Evolutionary conservation across 2,888 invertebrate species (phyloP).

Genomic region (Caenorhabditis doughertyi): DNA sequence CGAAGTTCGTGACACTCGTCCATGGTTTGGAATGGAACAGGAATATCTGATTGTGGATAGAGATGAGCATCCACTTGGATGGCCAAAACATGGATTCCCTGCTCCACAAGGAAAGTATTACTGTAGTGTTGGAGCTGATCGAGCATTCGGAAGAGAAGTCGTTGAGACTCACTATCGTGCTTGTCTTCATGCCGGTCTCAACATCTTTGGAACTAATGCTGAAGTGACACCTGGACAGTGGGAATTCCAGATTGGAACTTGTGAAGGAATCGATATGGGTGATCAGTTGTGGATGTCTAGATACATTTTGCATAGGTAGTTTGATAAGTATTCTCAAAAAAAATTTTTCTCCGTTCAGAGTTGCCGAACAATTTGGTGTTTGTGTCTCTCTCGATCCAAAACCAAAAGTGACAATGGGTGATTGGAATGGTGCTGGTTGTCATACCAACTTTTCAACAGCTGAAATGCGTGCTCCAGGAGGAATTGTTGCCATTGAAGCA

Average conservation of each 20-base stretch:
- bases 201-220: slow-evolving; percentile 93
- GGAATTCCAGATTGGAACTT: slow-evolving; percentile 84
- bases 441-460: slow-evolving; percentile 96
- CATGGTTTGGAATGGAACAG: slow-evolving; percentile 85
- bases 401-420: slow-evolving; percentile 83
- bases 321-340: neutral
- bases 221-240: slow-evolving; percentile 77
- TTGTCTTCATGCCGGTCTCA: slow-evolving; percentile 94
- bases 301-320: slow-evolving; percentile 83
- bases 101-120: slow-evolving; percentile 87
- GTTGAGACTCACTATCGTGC: slow-evolving; percentile 96
- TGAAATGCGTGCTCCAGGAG: slow-evolving; percentile 87
- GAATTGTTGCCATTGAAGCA: slow-evolving; percentile 70
- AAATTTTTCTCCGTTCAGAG: slow-evolving; percentile 66
- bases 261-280: slow-evolving; percentile 84
- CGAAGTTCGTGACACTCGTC: slow-evolving; percentile 80
- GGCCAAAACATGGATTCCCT: slow-evolving; percentile 82
- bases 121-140: slow-evolving; percentile 96
- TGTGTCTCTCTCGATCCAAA: slow-evolving; percentile 84
- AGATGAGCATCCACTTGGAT: slow-evolving; percentile 81
- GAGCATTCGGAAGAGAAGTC: slow-evolving; percentile 94
- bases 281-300: slow-evolving; percentile 85
- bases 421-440: slow-evolving; percentile 97
- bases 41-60: slow-evolving; percentile 85
- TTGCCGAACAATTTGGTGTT: slow-evolving; percentile 85